A percentile compares a stretch with the other conserved stretches of the same genome.
Conservation (phyloP, 2,888 invertebrate species). For the Steinernema carpocapsae region DNA sequence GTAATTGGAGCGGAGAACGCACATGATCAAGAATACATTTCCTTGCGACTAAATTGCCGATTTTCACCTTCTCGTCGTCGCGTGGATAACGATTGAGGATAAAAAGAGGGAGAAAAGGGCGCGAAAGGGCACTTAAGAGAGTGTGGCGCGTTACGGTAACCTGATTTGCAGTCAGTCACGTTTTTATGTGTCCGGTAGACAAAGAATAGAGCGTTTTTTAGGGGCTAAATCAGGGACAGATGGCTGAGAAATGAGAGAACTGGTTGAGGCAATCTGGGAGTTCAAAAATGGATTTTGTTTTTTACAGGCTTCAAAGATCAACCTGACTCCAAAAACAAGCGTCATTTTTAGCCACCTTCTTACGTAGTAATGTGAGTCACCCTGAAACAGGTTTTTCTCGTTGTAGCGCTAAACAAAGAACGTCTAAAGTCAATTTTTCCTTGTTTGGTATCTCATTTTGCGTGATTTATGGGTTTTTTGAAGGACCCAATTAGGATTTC, state of each 20-base stretch:
- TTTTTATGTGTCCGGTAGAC: background rate
- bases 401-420: background rate
- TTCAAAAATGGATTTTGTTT: too few relatives aligned
- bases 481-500: background rate
- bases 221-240: too few relatives aligned
- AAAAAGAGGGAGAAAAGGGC: background rate
- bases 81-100: background rate
- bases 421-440: slow-evolving; percentile 16
- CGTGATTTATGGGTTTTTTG: background rate
- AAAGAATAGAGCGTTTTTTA: background rate
- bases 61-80: background rate
- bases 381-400: background rate
- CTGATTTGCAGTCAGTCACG: background rate
- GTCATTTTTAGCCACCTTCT: too few relatives aligned
- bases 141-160: slow-evolving; percentile 23
- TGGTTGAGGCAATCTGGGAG: too few relatives aligned
- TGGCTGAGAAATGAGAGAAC: too few relatives aligned
- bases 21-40: background rate
- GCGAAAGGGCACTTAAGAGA: slow-evolving; percentile 17
- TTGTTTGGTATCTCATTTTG: background rate
- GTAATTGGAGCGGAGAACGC: slow-evolving; percentile 24
- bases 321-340: too few relatives aligned
- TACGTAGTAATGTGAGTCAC: background rate
- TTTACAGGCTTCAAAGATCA: too few relatives aligned
- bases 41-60: background rate